Evolutionary conservation across 1,140 invertebrate genomes (phyloP), one percentile per base, ranked within the genome.

Genomic region (Portunus trituberculatus): DNA sequence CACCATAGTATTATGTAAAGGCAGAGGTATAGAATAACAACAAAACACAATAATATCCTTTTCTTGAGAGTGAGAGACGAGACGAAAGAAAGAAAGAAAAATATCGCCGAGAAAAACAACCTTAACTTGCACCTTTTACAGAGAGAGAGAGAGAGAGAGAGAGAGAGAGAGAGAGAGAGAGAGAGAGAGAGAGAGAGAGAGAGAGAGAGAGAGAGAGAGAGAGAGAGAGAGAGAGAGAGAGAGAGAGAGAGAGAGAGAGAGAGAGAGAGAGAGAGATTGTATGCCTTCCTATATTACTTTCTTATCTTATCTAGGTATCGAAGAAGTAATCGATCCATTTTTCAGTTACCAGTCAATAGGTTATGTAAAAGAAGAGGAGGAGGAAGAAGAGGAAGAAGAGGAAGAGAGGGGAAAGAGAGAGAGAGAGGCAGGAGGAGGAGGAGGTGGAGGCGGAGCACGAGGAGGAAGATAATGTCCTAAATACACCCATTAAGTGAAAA

Each of bases 401-500:
- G 67, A 76, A 25, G n/a, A 76, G 67, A 1, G 8, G 20, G 52
- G 52, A 59, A 10, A 59, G 52, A 59, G 20, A 20, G 10, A 59
- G 12, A 59, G 20, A 20, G 8, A 59, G 52, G 8, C 10, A 59
- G 52, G 52, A 59, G 52, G 52, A 59, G 52, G 20, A 20, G 52
- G 52, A 59, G 52, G 52, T 4, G 67, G 67, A 76, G 67, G 67
- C 20, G 67, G 67, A n/a, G 67, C 20, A 59, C 6, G 25, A 76
- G 67, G 67, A 76, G 67, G 67, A 76, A 76, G 67, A 76, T 76
- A 76, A 76, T 76, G n/a, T 20, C 67, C 67, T 76, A 76, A 76
- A 76, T 76, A 76, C 67, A 76, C 20, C 67, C 67, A 76, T 76
- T 76, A 76, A 76, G 67, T 76, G 67, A 76, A 76, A 76, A 76